A percentile compares a stretch with the other conserved stretches of the same genome.
Conservation (phyloP, 2,113 vertebrate species). For the Tupaia tana region DNA sequence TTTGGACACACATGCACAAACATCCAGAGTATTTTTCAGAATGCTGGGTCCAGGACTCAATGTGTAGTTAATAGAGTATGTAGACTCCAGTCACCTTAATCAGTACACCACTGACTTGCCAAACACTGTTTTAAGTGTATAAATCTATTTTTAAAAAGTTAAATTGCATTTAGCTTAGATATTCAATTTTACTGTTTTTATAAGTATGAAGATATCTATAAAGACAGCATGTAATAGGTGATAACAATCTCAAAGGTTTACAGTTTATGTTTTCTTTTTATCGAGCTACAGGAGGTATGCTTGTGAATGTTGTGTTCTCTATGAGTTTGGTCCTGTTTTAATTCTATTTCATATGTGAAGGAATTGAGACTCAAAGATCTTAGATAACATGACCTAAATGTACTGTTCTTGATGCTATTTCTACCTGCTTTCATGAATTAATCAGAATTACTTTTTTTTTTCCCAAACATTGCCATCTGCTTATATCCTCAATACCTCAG, state of each 20-base stretch:
- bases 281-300: background rate
- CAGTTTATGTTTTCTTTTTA: constrained; percentile 15
- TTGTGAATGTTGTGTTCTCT: background rate
- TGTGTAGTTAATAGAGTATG: too few species aligned
- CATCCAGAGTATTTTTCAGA: too few species aligned
- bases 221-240: background rate
- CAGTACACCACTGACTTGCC: too few species aligned
- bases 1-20: too few species aligned
- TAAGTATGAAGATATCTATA: background rate
- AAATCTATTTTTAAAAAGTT: background rate
- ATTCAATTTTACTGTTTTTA: constrained; percentile 12
- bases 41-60: too few species aligned
- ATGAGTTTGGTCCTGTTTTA: background rate
- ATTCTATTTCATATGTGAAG: background rate
- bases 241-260: background rate
- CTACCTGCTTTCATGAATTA: constrained; percentile 37
- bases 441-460: constrained; percentile 55
- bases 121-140: background rate
- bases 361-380: background rate
- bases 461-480: background rate
- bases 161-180: background rate
- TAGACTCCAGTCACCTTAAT: too few species aligned
- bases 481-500: constrained; percentile 15
- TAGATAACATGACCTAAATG: background rate
- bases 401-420: constrained; percentile 25